Evolutionary conservation across 2,113 vertebrate genomes (phyloP).

Genomic region (Argyrosomus japonicus): DNA sequence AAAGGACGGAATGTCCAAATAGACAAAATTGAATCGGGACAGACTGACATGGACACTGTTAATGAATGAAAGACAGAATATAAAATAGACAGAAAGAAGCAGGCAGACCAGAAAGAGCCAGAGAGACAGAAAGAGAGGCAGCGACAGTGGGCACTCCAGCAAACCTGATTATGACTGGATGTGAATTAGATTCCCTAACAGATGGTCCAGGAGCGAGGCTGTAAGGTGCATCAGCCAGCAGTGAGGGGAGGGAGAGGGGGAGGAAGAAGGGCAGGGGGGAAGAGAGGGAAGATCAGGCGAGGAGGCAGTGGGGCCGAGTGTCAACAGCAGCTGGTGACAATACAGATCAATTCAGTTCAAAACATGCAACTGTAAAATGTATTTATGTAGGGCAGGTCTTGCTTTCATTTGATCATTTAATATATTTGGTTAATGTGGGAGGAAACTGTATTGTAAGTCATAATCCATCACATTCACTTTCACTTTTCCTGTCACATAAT

Average conservation of each 20-base stretch:
- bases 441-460: neutral
- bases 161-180: conserved; percentile 97
- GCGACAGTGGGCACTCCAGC: conserved; percentile 90
- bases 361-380: conserved; percentile 27
- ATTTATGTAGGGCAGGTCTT: neutral
- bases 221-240: conserved; percentile 94
- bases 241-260: conserved; percentile 78
- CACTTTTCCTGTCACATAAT: neutral
- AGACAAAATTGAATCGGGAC: neutral
- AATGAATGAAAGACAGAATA: conserved; percentile 14
- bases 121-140: conserved; percentile 47
- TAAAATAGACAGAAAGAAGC: conserved; percentile 35
- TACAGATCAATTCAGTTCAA: conserved; percentile 42
- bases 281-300: conserved; percentile 80
- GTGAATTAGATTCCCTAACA: conserved; percentile 99
- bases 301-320: conserved; percentile 48
- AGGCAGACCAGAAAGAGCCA: neutral
- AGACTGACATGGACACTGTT: neutral
- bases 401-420: neutral
- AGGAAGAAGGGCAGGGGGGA: conserved; percentile 14
- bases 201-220: conserved; percentile 95
- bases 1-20: neutral
- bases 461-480: neutral
- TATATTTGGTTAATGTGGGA: neutral
- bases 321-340: conserved; percentile 86